Base-by-base conservation (phyloP, 2,888 invertebrate genomes). In the Hyppa rectilinea region DNA sequence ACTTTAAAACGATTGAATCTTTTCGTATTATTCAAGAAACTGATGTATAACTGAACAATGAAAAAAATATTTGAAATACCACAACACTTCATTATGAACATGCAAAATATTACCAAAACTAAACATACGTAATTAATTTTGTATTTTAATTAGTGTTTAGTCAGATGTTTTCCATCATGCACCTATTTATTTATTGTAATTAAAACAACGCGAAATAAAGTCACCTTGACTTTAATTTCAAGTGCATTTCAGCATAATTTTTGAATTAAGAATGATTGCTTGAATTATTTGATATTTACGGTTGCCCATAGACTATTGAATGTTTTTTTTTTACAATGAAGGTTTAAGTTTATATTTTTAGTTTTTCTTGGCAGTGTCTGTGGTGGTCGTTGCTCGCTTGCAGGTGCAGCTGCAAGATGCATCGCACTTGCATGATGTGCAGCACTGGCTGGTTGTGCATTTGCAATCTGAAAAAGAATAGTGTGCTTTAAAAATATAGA, bases 371-470 rank as follows among this genome's bases (percentile, higher is more conserved):
- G 88, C 83, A 50, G 82, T 81, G 4, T 88, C 83, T 10, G 90
- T 85, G 10, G 88, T 77, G 49, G 87, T 80, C 0, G 88, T 80
- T 10, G 89, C 67, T 49, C 89, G 90, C 85, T 96, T 96, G 83
- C 92, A 89, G 2, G 89, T 75, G 87, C 96, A 96, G 26, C 88
- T 91, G 90, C 96, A 96, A 4, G 91, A 91, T 0, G 94, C 79
- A 64, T 96, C 96, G 77, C 94, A 95, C 78, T 95, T 94, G 88
- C 95, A 96, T 34, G 89, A 85, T 71, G 91, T 88, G 82, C 95
- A 88, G 86, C 95, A 95, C 84, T 95, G 93, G 60, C 86, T 89
- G 7, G 91, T 63, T 49, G 91, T 93, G 92, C 96, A 96, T 81
- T 95, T 95, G 88, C 96, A 96, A 74, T 77, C 96, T 96, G 90